Conservation (phyloP, 2,113 vertebrate genomes). For the Cinclus cinclus region DNA sequence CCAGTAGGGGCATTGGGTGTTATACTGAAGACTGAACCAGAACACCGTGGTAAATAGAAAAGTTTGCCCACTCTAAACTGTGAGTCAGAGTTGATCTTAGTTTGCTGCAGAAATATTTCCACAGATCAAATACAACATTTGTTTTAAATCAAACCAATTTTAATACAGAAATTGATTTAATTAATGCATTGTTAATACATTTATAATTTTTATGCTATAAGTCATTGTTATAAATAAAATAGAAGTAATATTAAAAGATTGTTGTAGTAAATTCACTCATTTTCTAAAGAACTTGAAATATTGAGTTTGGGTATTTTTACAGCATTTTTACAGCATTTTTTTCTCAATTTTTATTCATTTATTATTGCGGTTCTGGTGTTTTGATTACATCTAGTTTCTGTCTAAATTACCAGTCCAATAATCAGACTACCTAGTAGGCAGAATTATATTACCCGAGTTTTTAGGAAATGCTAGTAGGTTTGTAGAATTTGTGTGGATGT, state of each 20-base stretch:
- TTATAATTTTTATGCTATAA: background rate
- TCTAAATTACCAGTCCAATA: background rate
- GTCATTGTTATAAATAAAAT: background rate
- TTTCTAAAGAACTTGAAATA: background rate
- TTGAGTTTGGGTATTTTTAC: background rate
- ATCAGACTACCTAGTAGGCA: background rate
- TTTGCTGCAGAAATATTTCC: background rate
- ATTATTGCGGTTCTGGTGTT: background rate
- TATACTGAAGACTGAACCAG: background rate
- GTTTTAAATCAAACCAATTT: background rate
- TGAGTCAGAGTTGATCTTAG: background rate
- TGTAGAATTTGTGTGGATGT: background rate
- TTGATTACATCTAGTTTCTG: background rate
- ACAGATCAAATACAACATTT: background rate
- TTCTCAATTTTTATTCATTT: background rate
- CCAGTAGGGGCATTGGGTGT: background rate
- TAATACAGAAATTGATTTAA: background rate
- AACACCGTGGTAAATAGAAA: background rate
- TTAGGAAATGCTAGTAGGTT: background rate
- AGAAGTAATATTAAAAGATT: background rate
- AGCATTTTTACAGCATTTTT: background rate
- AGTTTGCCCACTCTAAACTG: background rate
- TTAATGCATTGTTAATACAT: background rate
- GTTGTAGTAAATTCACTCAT: background rate
- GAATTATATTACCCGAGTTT: background rate